These are phyloP conservation scores for Morpho achilles DNA, from an alignment of 2,888 invertebrate species.

Conservation along the genomic window DNA sequence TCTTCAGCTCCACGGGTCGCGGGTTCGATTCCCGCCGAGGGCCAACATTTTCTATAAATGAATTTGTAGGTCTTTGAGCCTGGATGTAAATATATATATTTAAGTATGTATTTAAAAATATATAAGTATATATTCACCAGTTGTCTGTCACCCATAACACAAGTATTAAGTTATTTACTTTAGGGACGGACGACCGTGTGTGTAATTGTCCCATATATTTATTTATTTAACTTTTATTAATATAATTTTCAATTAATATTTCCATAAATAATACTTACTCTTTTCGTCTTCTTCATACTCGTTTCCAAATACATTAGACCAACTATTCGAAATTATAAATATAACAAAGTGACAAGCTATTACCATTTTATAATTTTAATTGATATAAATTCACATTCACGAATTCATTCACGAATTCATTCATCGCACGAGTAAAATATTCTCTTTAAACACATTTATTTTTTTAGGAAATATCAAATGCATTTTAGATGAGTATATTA, in stretches of 20 bases:
- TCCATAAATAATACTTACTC: conserved; percentile 27
- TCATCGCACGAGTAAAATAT: not conserved
- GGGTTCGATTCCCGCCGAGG: too few species aligned
- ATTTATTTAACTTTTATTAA: too few species aligned
- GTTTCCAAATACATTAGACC: conserved; percentile 18
- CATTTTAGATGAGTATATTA: not conserved
- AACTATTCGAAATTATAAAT: conserved; percentile 14
- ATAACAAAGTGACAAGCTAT: conserved; percentile 20
- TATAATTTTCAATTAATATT: not conserved
- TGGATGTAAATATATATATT: too few species aligned
- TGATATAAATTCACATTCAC: not conserved
- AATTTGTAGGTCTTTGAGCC: too few species aligned
- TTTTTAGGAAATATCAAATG: not conserved
- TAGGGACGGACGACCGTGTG: too few species aligned
- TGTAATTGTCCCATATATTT: too few species aligned
- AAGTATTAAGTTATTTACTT: too few species aligned
- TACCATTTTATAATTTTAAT: conserved; percentile 30
- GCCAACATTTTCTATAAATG: too few species aligned
- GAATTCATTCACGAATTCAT: not conserved
- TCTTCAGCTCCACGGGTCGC: too few species aligned
- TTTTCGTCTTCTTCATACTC: conserved; percentile 31
- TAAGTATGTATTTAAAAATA: too few species aligned
- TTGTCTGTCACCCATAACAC: too few species aligned
- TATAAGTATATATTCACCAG: too few species aligned
- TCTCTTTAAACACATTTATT: not conserved